phyloP scores from a whole-genome alignment of 2,113 vertebrate genomes.

The Emydocephalus ijimae region DNA sequence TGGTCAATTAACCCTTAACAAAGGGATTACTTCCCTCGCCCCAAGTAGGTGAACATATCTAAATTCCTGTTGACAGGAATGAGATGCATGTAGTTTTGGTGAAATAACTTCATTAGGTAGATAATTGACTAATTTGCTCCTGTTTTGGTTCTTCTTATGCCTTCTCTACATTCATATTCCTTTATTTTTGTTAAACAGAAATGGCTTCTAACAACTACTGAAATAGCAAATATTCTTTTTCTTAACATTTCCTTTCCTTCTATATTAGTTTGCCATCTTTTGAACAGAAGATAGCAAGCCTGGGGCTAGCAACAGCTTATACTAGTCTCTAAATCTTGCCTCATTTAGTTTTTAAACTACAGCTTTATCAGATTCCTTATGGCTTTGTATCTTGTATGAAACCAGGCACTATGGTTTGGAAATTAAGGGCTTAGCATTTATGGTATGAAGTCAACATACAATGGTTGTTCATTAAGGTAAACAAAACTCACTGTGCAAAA shows the following conservation, averaged over 20 bases:
- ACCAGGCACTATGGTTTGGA: background rate
- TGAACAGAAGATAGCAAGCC: background rate
- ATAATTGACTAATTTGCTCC: background rate
- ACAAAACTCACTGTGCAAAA: background rate
- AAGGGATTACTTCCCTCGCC: no score
- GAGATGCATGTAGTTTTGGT: no score
- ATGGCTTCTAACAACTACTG: background rate
- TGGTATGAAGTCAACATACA: background rate
- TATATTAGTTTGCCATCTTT: background rate
- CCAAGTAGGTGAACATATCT: no score
- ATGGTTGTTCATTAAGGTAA: background rate
- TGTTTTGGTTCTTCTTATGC: background rate
- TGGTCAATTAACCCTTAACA: no score
- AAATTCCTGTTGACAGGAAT: no score
- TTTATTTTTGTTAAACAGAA: background rate
- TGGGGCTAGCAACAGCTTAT: background rate
- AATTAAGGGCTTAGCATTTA: background rate
- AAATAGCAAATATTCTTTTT: background rate
- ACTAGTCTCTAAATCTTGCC: background rate
- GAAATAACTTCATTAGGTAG: background rate
- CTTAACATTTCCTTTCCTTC: background rate
- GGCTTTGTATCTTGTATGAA: background rate
- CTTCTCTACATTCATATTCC: background rate
- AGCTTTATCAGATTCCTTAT: background rate
- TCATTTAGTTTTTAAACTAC: background rate